Conservation (phyloP, 2,113 vertebrate species). For the Rhinichthys klamathensis region DNA sequence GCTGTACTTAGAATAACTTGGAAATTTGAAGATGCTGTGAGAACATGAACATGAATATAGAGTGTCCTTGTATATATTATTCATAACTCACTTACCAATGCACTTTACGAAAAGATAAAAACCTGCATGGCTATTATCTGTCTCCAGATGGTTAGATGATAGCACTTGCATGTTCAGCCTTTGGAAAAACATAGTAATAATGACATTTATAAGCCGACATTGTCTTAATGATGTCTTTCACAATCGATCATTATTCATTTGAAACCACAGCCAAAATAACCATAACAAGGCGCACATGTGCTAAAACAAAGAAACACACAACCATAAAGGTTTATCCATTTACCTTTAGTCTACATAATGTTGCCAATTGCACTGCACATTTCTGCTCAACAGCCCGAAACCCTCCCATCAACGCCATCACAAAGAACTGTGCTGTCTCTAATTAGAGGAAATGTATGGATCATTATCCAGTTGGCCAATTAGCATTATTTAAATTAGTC, state of each 20-base stretch:
- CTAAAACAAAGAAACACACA: not conserved
- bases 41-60: slow-evolving; percentile 26
- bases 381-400: slow-evolving; percentile 30
- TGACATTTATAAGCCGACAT: not conserved
- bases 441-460: slow-evolving; percentile 69
- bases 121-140: slow-evolving; percentile 8
- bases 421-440: slow-evolving; percentile 60
- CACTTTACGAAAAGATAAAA: slow-evolving; percentile 33
- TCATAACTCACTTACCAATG: slow-evolving; percentile 31
- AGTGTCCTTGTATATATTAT: slow-evolving; percentile 21
- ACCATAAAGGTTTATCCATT: not conserved
- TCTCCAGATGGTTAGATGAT: not conserved
- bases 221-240: slow-evolving; percentile 1
- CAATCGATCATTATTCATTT: not conserved
- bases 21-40: not conserved
- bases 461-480: slow-evolving; percentile 73
- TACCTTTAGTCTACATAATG: not conserved
- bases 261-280: not conserved
- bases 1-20: not conserved
- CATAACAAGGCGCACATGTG: not conserved
- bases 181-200: not conserved
- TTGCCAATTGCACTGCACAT: slow-evolving; percentile 23
- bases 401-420: slow-evolving; percentile 34
- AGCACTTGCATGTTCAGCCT: not conserved
- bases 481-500: slow-evolving; percentile 77